A percentile compares a stretch with the other conserved stretches of the same genome.
phyloP scores from a whole-genome alignment of 2,888 invertebrate species.

The Volucella inflata region DNA sequence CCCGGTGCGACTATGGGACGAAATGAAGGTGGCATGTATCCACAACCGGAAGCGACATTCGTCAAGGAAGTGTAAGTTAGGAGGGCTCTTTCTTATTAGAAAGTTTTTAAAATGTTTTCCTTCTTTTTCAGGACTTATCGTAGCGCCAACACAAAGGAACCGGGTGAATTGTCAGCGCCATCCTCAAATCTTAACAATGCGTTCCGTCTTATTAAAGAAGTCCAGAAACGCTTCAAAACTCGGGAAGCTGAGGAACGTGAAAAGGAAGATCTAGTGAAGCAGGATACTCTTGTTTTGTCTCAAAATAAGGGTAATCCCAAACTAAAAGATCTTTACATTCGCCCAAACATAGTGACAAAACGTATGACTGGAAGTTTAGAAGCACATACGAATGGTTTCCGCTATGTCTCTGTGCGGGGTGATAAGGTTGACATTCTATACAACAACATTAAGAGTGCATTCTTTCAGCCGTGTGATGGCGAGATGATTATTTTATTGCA shows the following conservation, averaged over 20 bases:
- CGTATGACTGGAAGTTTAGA: conserved; percentile 97
- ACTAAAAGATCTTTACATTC: conserved; percentile 97
- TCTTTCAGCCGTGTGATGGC: conserved; percentile 99
- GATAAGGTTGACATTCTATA: conserved; percentile 99
- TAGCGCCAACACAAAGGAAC: conserved; percentile 98
- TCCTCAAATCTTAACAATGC: conserved; percentile 98
- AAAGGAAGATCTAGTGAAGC: conserved; percentile 99
- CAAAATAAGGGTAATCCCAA: conserved; percentile 99
- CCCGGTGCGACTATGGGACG: conserved; percentile 98
- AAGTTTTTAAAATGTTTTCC: neutral
- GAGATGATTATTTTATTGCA: conserved; percentile 99
- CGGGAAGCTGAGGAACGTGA: conserved; percentile 99
- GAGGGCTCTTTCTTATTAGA: neutral
- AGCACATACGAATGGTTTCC: conserved; percentile 97
- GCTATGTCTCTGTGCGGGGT: conserved; percentile 99
- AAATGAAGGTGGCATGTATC: conserved; percentile 95
- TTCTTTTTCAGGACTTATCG: conserved; percentile 91
- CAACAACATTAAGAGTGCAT: conserved; percentile 99
- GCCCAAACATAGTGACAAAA: conserved; percentile 99
- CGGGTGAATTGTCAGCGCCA: conserved; percentile 96
- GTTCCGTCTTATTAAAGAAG: conserved; percentile 98
- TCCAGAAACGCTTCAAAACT: conserved; percentile 99
- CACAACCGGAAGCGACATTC: conserved; percentile 98
- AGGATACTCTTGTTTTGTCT: conserved; percentile 96
- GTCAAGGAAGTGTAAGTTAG: conserved; percentile 96